Evolutionary conservation across 2,888 invertebrate species (phyloP).

Genomic region (Escarpia spicata): DNA sequence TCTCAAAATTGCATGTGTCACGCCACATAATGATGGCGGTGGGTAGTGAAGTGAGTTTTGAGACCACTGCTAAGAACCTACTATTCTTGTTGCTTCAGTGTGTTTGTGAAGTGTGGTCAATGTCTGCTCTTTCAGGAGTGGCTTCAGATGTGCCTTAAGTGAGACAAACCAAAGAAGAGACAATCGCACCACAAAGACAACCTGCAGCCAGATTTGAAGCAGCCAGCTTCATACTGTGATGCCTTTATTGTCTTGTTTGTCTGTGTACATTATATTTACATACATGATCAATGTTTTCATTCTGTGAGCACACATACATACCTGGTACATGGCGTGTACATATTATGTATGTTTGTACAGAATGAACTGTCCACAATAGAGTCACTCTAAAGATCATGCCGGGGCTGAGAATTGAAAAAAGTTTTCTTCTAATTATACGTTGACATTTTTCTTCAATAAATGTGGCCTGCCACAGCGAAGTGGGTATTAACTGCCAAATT

Average conservation of each 20-base stretch:
- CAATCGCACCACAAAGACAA: background rate
- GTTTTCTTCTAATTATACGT: background rate
- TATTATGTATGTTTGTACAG: background rate
- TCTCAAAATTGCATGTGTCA: too few species aligned
- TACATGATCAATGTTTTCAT: too few species aligned
- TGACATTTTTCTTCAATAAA: too few species aligned
- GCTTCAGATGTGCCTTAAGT: background rate
- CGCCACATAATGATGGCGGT: too few species aligned
- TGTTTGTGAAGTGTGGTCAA: background rate
- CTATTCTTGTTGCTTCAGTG: background rate
- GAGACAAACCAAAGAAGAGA: background rate
- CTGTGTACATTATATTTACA: too few species aligned
- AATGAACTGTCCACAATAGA: background rate
- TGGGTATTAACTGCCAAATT: too few species aligned
- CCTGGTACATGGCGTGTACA: too few species aligned
- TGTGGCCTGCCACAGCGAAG: too few species aligned
- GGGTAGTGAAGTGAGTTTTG: too few species aligned
- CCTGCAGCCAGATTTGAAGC: background rate
- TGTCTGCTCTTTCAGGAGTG: background rate
- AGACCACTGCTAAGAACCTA: too few species aligned
- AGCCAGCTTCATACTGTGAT: background rate
- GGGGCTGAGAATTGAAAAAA: background rate
- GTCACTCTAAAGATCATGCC: background rate
- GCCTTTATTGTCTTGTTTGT: too few species aligned
- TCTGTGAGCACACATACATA: too few species aligned